Evolutionary conservation across 2,888 invertebrate genomes (phyloP).

Genomic region (Cheilosia variabilis): DNA sequence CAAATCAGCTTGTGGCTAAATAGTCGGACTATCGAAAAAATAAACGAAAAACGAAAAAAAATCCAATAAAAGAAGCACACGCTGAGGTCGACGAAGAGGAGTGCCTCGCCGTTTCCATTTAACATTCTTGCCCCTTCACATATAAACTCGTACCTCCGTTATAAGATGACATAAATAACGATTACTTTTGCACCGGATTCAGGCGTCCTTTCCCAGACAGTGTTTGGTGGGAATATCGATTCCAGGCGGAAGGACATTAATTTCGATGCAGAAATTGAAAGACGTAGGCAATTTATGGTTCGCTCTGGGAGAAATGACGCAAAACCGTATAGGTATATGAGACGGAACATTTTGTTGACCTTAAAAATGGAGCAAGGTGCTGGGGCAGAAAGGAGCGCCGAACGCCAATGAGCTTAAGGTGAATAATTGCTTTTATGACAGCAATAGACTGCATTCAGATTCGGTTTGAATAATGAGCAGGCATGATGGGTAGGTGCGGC

Average conservation of each 20-base stretch:
- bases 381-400: neutral
- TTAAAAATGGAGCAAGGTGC: neutral
- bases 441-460: neutral
- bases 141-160: constrained; percentile 13
- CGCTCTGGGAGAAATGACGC: neutral
- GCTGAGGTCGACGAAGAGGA: neutral
- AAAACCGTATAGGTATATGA: constrained; percentile 5
- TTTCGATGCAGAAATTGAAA: constrained; percentile 18
- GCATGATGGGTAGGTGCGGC: neutral
- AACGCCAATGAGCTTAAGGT: neutral
- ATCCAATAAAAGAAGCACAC: neutral
- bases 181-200: constrained; percentile 48
- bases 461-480: neutral
- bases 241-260: constrained; percentile 35
- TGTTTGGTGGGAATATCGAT: constrained; percentile 51
- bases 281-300: neutral
- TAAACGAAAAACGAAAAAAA: too few species aligned
- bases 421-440: neutral
- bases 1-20: constrained; percentile 58
- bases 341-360: neutral
- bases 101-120: neutral
- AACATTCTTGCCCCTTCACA: constrained; percentile 6
- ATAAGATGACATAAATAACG: constrained; percentile 60
- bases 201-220: constrained; percentile 7
- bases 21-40: constrained; percentile 29